Evolutionary conservation across 2,888 invertebrate genomes (phyloP).

Genomic region (Hermaeophaga mercurialis): DNA sequence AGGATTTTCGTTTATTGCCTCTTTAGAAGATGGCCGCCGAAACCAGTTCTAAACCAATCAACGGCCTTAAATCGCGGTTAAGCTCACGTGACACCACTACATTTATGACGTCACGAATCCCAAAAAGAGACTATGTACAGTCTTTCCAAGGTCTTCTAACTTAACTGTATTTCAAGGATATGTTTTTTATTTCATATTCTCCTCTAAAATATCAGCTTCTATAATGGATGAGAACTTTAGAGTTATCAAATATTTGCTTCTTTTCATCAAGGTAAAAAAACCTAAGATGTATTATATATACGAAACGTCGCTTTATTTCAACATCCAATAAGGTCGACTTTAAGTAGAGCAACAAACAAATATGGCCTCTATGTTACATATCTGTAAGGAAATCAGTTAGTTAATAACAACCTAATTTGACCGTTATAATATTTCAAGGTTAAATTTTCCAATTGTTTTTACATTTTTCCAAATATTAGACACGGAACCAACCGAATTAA

Average conservation of each 20-base stretch:
- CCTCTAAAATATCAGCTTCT: slow-evolving; percentile 7
- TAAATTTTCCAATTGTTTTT: slow-evolving; percentile 30
- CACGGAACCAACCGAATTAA: neutral
- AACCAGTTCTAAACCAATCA: slow-evolving; percentile 55
- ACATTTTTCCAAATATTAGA: neutral
- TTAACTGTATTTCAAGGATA: slow-evolving; percentile 48
- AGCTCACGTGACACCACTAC: slow-evolving; percentile 56
- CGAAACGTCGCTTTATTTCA: slow-evolving; percentile 35
- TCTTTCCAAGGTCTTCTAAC: slow-evolving; percentile 57
- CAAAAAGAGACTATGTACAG: slow-evolving; percentile 54
- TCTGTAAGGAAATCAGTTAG: slow-evolving; percentile 25
- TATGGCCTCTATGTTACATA: slow-evolving; percentile 29
- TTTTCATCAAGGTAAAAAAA: neutral
- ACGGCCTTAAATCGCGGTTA: slow-evolving; percentile 45
- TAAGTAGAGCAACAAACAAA: slow-evolving; percentile 26
- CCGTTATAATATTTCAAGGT: slow-evolving; percentile 38
- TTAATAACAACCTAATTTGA: slow-evolving; percentile 30
- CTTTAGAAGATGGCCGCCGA: slow-evolving; percentile 72
- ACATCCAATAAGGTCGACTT: slow-evolving; percentile 32
- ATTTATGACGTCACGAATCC: slow-evolving; percentile 56
- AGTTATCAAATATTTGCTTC: neutral
- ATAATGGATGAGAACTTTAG: neutral
- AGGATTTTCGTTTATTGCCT: slow-evolving; percentile 59
- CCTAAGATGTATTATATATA: slow-evolving; percentile 21
- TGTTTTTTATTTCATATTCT: slow-evolving; percentile 31